Evolutionary conservation across 2,888 invertebrate species (phyloP).

Genomic region (Drosophila prostipennis): DNA sequence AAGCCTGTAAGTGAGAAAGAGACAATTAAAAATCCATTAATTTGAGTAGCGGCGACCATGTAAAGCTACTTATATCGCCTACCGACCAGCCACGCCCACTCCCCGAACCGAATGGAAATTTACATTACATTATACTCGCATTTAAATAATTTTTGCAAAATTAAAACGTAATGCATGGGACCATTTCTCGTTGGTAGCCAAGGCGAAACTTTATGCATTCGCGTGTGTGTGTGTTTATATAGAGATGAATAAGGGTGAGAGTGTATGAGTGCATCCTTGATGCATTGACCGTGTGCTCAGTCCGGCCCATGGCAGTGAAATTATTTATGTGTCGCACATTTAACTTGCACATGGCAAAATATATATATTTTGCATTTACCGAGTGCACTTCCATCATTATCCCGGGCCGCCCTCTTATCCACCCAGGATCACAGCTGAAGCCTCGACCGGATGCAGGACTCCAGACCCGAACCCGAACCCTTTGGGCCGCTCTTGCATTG

Average conservation of each 20-base stretch:
- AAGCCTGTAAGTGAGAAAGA: slow-evolving; percentile 70
- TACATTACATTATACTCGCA: slow-evolving; percentile 77
- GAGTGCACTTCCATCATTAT: slow-evolving; percentile 79
- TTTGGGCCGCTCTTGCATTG: slow-evolving; percentile 29
- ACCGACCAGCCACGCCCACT: slow-evolving; percentile 22
- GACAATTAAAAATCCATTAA: slow-evolving; percentile 83
- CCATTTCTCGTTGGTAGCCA: slow-evolving; percentile 19
- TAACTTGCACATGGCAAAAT: slow-evolving; percentile 77
- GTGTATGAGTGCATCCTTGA: slow-evolving; percentile 56
- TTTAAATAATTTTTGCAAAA: slow-evolving; percentile 77
- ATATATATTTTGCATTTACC: slow-evolving; percentile 77
- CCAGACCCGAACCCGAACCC: slow-evolving; percentile 1
- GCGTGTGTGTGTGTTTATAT: slow-evolving; percentile 3
- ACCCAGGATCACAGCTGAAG: slow-evolving; percentile 1
- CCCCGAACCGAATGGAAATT: slow-evolving; percentile 62
- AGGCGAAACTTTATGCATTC: slow-evolving; percentile 35
- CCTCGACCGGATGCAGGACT: slow-evolving; percentile 41
- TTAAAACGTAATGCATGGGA: slow-evolving; percentile 74
- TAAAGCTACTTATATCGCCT: slow-evolving; percentile 71
- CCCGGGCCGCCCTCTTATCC: slow-evolving; percentile 6
- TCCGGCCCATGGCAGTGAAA: slow-evolving; percentile 50
- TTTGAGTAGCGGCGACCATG: slow-evolving; percentile 75
- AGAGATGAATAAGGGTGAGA: neutral
- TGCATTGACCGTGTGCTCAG: slow-evolving; percentile 50
- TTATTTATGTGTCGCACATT: slow-evolving; percentile 78